Percentiles rank a stretch among this genome's conserved stretches.
Conservation (phyloP, 2,888 invertebrate genomes). For the Aspidiotus destructor region DNA sequence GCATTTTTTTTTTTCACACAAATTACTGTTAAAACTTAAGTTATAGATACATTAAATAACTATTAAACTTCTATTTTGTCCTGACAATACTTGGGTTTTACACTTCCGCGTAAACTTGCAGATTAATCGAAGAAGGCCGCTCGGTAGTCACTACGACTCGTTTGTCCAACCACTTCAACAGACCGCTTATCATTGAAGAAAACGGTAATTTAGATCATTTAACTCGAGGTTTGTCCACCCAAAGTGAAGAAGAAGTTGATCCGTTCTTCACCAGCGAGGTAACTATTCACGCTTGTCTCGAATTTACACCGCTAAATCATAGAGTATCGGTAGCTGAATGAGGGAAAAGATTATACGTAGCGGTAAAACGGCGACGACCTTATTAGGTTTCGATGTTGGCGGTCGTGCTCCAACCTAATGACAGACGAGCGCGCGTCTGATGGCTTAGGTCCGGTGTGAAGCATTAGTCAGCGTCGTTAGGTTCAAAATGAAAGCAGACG, state of each 20-base stretch:
- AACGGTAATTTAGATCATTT: slow-evolving; percentile 60
- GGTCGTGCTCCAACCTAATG: too few relatives aligned
- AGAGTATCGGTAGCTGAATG: too few relatives aligned
- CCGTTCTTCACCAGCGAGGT: slow-evolving; percentile 68
- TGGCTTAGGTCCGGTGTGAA: too few relatives aligned
- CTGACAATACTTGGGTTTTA: not conserved
- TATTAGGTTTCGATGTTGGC: too few relatives aligned
- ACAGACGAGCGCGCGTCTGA: too few relatives aligned
- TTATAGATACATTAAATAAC: not conserved
- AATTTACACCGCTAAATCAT: too few relatives aligned
- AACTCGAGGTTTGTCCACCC: slow-evolving; percentile 63
- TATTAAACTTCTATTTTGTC: not conserved
- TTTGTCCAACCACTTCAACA: slow-evolving; percentile 61
- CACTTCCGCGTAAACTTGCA: slow-evolving; percentile 39
- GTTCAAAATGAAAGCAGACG: too few relatives aligned
- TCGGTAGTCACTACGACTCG: slow-evolving; percentile 50
- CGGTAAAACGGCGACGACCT: not conserved
- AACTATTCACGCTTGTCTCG: not conserved
- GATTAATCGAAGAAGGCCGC: slow-evolving; percentile 52
- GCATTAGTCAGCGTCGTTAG: too few relatives aligned
- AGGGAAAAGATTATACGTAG: not conserved
- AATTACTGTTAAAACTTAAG: not conserved
- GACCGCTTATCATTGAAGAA: slow-evolving; percentile 56
- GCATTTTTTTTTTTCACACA: too few relatives aligned
- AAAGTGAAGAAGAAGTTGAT: slow-evolving; percentile 67